Evolutionary conservation across 2,797 vertebrate species (phyloP).

Genomic region (Smutsia gigantea): DNA sequence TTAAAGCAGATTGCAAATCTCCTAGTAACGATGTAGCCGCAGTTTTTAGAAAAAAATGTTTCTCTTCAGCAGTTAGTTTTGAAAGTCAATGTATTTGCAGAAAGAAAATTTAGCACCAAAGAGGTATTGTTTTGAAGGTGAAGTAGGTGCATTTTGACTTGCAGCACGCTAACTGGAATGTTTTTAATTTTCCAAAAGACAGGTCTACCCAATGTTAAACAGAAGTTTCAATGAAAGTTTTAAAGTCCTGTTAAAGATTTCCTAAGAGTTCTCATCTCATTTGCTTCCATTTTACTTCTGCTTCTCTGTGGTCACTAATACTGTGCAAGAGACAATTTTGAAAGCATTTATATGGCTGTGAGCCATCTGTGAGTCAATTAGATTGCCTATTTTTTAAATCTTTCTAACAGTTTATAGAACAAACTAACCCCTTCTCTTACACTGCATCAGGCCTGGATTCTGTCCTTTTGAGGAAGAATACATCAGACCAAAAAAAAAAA

Average conservation of each 20-base stretch:
- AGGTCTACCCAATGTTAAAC: conserved; percentile 5
- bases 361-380: conserved; percentile 81
- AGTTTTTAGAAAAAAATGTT: conserved; percentile 18
- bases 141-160: conserved; percentile 54
- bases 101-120: conserved; percentile 46
- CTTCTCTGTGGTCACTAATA: conserved; percentile 76
- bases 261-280: conserved; percentile 67
- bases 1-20: conserved; percentile 64
- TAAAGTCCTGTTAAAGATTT: conserved; percentile 67
- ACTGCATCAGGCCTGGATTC: conserved; percentile 42
- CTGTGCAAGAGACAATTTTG: conserved; percentile 79
- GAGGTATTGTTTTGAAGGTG: conserved; percentile 20
- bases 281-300: conserved; percentile 75
- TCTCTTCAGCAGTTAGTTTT: conserved; percentile 46
- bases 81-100: conserved; percentile 54
- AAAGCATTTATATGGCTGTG: conserved; percentile 73
- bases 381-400: conserved; percentile 74
- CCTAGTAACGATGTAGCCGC: conserved; percentile 42
- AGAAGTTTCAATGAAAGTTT: conserved; percentile 45
- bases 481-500: conserved; percentile 19
- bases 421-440: conserved; percentile 61
- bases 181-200: conserved; percentile 68
- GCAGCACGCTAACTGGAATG: conserved; percentile 42
- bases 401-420: conserved; percentile 71
- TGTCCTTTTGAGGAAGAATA: conserved; percentile 76